These are phyloP conservation scores for Spialia ferax DNA, from an alignment of 2,888 invertebrate genomes.

Conservation along the genomic window DNA sequence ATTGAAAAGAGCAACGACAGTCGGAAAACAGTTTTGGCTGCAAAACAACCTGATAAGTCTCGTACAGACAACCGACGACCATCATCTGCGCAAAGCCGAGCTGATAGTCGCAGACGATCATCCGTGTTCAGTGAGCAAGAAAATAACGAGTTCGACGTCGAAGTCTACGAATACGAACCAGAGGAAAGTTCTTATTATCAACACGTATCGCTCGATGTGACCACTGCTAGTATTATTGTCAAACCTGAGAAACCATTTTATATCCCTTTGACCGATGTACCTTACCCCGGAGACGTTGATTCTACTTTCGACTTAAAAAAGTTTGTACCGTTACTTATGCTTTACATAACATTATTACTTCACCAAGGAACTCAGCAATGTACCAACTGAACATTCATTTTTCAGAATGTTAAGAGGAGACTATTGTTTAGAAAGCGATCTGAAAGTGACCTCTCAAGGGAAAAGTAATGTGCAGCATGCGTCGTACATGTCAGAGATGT, in stretches of 20 bases:
- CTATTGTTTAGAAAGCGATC: slow-evolving; percentile 70
- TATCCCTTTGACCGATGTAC: slow-evolving; percentile 71
- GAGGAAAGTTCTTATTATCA: slow-evolving; percentile 62
- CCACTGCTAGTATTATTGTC: slow-evolving; percentile 49
- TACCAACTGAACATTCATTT: neutral
- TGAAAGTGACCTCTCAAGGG: slow-evolving; percentile 46
- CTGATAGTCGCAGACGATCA: slow-evolving; percentile 7
- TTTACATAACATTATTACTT: too few relatives aligned
- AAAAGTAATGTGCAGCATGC: slow-evolving; percentile 35
- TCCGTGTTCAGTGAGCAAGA: slow-evolving; percentile 47
- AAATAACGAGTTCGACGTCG: slow-evolving; percentile 71
- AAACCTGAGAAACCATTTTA: slow-evolving; percentile 63
- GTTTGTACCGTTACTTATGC: slow-evolving; percentile 50
- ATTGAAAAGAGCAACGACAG: slow-evolving; percentile 47
- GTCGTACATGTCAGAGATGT: slow-evolving; percentile 53
- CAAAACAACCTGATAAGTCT: slow-evolving; percentile 6
- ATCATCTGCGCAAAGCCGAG: slow-evolving; percentile 11
- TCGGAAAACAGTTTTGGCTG: neutral
- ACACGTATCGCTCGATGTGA: slow-evolving; percentile 52
- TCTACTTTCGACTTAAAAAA: slow-evolving; percentile 73
- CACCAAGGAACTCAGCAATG: too few relatives aligned
- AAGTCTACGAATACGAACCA: slow-evolving; percentile 58
- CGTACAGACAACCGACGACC: slow-evolving; percentile 20
- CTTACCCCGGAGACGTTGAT: slow-evolving; percentile 71
- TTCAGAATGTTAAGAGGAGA: slow-evolving; percentile 69